Evolutionary conservation across 2,113 vertebrate genomes (phyloP).

Genomic region (Perccottus glenii): DNA sequence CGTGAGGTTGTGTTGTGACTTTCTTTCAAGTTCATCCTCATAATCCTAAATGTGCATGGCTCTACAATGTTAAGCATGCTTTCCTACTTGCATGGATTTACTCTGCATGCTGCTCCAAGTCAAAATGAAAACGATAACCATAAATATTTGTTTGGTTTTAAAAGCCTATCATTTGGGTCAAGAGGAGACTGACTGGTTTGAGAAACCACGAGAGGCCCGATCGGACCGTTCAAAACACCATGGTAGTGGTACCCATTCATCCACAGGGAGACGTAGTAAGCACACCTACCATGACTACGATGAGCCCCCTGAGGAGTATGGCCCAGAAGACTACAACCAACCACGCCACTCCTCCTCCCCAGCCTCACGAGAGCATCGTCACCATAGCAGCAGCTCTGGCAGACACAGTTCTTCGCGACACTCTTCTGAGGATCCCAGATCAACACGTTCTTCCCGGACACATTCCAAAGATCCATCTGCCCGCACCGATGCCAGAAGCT

Average conservation of each 20-base stretch:
- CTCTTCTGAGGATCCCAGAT: constrained; percentile 84
- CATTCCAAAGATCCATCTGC: constrained; percentile 85
- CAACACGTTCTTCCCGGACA: constrained; percentile 85
- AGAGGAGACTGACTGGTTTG: constrained; percentile 99
- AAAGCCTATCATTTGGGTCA: constrained; percentile 99
- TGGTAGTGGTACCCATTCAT: constrained; percentile 84
- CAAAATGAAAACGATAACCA: constrained; percentile 68
- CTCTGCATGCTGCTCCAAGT: constrained; percentile 59
- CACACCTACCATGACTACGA: constrained; percentile 96
- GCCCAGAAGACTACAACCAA: constrained; percentile 88
- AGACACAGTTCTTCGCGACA: constrained; percentile 89
- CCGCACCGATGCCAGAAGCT: constrained; percentile 83
- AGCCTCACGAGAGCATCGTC: constrained; percentile 88
- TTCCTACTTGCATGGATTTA: constrained; percentile 81
- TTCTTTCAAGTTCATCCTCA: constrained; percentile 29
- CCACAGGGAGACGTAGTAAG: constrained; percentile 89
- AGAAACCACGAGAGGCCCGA: constrained; percentile 95
- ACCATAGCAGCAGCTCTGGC: constrained; percentile 87
- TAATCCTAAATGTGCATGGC: constrained; percentile 55
- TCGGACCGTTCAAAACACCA: constrained; percentile 94
- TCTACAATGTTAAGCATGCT: constrained; percentile 71
- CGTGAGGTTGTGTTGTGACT: constrained; percentile 40
- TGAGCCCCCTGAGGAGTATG: constrained; percentile 92
- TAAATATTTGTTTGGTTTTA: constrained; percentile 87
- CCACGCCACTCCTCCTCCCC: constrained; percentile 83